Conservation (phyloP, 2,888 invertebrate genomes). For the Timandra comae region DNA sequence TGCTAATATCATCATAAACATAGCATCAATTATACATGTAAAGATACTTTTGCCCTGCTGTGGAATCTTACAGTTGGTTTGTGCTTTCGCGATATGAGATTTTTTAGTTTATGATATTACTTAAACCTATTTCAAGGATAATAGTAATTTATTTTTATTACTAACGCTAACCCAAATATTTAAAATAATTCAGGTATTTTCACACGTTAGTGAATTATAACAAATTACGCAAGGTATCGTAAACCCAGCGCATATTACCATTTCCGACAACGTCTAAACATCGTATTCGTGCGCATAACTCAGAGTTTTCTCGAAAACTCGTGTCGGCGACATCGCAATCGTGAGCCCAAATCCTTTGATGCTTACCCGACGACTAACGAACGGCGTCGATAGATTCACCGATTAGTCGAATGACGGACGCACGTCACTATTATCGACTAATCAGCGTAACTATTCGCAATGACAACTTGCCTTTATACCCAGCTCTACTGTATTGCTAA, state of each 20-base stretch:
- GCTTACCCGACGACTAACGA: slow-evolving; percentile 57
- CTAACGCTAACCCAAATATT: too few species aligned
- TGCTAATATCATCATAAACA: too few species aligned
- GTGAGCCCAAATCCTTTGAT: slow-evolving; percentile 64
- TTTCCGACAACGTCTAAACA: slow-evolving; percentile 18
- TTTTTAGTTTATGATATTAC: too few species aligned
- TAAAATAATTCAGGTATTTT: too few species aligned
- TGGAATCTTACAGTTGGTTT: too few species aligned
- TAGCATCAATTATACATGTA: too few species aligned
- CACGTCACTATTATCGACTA: slow-evolving; percentile 35
- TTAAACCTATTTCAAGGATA: too few species aligned
- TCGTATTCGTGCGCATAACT: slow-evolving; percentile 59
- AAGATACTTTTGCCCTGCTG: too few species aligned
- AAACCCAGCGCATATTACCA: slow-evolving; percentile 17
- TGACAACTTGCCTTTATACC: slow-evolving; percentile 29
- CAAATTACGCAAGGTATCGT: slow-evolving; percentile 9
- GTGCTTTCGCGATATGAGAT: too few species aligned
- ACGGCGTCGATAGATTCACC: slow-evolving; percentile 44
- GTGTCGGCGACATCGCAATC: slow-evolving; percentile 55
- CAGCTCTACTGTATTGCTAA: slow-evolving; percentile 9
- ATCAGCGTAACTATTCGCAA: slow-evolving; percentile 41
- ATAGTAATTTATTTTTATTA: too few species aligned
- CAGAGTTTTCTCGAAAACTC: slow-evolving; percentile 59
- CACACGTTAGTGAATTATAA: background rate
- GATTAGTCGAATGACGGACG: slow-evolving; percentile 21